Evolutionary conservation across 2,113 vertebrate genomes (phyloP).

Genomic region (Macroglossus sobrinus): DNA sequence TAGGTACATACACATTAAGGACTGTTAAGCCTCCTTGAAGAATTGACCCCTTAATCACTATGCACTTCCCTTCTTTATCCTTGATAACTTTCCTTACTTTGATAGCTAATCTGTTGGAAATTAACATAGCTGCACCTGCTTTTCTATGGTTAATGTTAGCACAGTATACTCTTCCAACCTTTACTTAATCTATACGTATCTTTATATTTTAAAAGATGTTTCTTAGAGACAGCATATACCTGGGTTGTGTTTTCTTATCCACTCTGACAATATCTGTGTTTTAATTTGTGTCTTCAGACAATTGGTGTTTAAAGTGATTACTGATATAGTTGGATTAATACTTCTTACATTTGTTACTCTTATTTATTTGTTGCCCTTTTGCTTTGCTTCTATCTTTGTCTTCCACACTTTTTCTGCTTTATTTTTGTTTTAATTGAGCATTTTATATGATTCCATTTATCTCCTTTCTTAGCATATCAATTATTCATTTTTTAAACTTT

Average conservation of each 20-base stretch:
- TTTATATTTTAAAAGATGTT: neutral
- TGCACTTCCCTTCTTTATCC: neutral
- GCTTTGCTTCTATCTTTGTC: neutral
- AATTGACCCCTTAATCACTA: neutral
- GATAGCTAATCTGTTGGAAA: neutral
- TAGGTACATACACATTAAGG: neutral
- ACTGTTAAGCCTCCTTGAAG: neutral
- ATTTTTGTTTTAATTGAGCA: neutral
- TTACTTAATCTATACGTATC: neutral
- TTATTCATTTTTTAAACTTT: neutral
- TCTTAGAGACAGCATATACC: neutral
- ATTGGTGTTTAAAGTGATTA: neutral
- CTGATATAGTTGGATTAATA: neutral
- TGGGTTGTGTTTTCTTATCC: neutral
- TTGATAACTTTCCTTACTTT: neutral
- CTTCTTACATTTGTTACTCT: neutral
- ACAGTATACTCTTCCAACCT: neutral
- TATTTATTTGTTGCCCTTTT: neutral
- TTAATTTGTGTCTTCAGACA: neutral
- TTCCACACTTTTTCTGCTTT: neutral
- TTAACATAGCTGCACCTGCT: neutral
- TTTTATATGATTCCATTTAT: neutral
- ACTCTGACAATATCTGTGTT: neutral
- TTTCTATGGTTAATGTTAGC: neutral
- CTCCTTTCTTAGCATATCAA: neutral